These are phyloP conservation scores for Neosilurus hyrtlii DNA, from an alignment of 2,797 vertebrate species.

Conservation along the genomic window DNA sequence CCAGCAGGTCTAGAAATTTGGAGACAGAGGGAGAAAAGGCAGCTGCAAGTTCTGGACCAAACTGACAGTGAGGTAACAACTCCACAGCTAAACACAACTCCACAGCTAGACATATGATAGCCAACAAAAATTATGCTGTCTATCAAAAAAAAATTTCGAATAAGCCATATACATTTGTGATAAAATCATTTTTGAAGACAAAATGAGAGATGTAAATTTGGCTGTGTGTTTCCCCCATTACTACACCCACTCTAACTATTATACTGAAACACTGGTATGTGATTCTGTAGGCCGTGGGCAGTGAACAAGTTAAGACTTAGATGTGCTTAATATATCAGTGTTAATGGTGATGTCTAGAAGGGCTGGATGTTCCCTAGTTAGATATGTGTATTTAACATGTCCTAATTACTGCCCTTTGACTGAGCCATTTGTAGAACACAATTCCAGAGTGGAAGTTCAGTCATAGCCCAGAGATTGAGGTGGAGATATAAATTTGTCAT, in stretches of 20 bases:
- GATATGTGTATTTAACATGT: conserved; percentile 59
- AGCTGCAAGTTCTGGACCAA: not conserved
- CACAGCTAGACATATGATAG: not conserved
- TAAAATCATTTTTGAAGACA: not conserved
- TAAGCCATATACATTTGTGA: conserved; percentile 1
- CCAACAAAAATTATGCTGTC: not conserved
- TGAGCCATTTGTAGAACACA: conserved; percentile 43
- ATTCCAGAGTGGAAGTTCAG: conserved; percentile 51
- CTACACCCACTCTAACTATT: conserved; percentile 43
- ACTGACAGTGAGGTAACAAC: not conserved
- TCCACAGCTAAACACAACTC: conserved; percentile 2
- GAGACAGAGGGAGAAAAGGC: not conserved
- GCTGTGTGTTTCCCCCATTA: conserved; percentile 8
- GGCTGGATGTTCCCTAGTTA: conserved; percentile 51
- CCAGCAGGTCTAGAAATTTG: conserved; percentile 80
- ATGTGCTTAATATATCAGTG: conserved; percentile 40
- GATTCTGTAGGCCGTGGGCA: conserved; percentile 63
- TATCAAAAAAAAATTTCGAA: conserved; percentile 15
- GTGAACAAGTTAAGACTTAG: conserved; percentile 68
- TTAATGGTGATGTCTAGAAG: conserved; percentile 60
- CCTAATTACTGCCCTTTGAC: conserved; percentile 42
- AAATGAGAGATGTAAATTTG: conserved; percentile 29
- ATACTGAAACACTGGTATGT: conserved; percentile 59
- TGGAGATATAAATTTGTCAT: conserved; percentile 61
- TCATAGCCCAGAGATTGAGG: conserved; percentile 51